phyloP scores from a whole-genome alignment of 1,140 invertebrate species.

The Drosophila pruinosa region DNA sequence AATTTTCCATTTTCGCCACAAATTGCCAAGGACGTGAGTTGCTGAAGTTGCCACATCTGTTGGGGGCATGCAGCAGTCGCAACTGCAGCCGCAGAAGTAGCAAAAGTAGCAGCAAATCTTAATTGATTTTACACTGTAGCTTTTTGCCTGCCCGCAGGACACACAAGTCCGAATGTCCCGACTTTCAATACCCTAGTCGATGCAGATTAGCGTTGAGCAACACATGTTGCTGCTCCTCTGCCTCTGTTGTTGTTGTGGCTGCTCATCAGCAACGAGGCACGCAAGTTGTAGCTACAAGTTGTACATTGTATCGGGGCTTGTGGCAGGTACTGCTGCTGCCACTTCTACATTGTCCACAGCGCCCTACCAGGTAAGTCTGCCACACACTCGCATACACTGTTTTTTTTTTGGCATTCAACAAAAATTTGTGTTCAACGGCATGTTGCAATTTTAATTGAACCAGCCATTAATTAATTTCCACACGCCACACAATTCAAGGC shows the following conservation, averaged over 20 bases:
- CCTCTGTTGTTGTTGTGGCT: conserved; percentile 19
- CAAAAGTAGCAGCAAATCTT: conserved; percentile 37
- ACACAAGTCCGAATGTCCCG: conserved; percentile 39
- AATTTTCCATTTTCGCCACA: conserved; percentile 79
- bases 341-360: background rate
- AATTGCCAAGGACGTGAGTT: conserved; percentile 71
- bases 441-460: conserved; percentile 80
- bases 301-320: conserved; percentile 49
- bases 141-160: conserved; percentile 60
- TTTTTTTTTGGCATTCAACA: conserved; percentile 29
- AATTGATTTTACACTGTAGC: conserved; percentile 69
- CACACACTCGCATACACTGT: background rate
- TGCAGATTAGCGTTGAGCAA: conserved; percentile 69
- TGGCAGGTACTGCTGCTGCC: background rate
- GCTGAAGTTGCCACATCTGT: background rate
- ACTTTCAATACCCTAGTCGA: conserved; percentile 23
- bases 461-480: conserved; percentile 77
- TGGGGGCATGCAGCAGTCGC: background rate
- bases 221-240: conserved; percentile 55
- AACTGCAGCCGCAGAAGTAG: background rate
- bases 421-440: conserved; percentile 65
- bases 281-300: conserved; percentile 75
- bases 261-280: conserved; percentile 74
- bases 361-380: background rate
- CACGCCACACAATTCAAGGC: conserved; percentile 26